Evolutionary conservation across 2,113 vertebrate genomes (phyloP).

Genomic region (Lates calcarifer): DNA sequence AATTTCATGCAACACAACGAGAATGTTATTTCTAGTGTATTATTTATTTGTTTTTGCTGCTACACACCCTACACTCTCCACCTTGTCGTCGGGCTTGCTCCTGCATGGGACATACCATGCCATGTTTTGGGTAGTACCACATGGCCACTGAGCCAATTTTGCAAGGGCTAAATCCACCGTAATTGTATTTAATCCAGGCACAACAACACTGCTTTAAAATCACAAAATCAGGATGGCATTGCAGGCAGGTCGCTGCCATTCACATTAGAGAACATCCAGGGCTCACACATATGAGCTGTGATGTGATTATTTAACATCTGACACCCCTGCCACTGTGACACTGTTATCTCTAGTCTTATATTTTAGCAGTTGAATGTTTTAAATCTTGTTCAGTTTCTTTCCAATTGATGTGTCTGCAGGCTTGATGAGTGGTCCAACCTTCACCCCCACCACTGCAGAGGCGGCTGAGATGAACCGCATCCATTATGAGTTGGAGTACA

Average conservation of each 20-base stretch:
- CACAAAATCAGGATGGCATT: not conserved
- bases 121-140: not conserved
- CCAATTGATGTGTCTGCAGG: slow-evolving; percentile 35
- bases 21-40: not conserved
- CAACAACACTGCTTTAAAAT: too few species aligned
- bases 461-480: slow-evolving; percentile 95
- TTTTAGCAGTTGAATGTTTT: not conserved
- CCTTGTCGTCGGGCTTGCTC: not conserved
- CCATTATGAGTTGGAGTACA: slow-evolving; percentile 96
- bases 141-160: slow-evolving; percentile 17
- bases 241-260: not conserved
- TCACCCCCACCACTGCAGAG: slow-evolving; percentile 88
- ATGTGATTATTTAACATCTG: not conserved
- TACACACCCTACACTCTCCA: not conserved
- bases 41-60: not conserved
- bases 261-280: not conserved
- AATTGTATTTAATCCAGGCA: not conserved
- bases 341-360: not conserved
- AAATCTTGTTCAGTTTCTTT: not conserved
- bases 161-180: not conserved
- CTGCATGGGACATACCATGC: not conserved
- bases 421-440: slow-evolving; percentile 88
- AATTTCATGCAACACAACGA: slow-evolving; percentile 6
- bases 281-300: not conserved
- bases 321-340: not conserved